These are phyloP conservation scores for Ellobius talpinus DNA, from an alignment of 2,113 vertebrate species.

Conservation along the genomic window DNA sequence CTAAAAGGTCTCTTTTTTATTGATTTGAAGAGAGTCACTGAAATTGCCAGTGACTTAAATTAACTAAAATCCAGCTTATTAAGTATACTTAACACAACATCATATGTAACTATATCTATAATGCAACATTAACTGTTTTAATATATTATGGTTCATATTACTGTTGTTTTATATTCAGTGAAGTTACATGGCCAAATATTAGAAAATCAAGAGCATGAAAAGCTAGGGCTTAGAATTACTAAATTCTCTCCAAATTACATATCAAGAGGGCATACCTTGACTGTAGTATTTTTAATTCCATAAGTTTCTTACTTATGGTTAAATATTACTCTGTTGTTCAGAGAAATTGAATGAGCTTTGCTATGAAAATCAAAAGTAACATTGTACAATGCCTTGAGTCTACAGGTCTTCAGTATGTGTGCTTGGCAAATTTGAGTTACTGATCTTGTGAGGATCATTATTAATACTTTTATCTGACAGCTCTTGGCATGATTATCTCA, in stretches of 20 bases:
- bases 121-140: background rate
- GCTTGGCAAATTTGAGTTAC: conserved; percentile 13
- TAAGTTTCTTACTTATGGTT: background rate
- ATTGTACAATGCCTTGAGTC: background rate
- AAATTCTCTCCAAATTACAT: background rate
- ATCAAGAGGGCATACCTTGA: background rate
- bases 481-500: conserved; percentile 40
- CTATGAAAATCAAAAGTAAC: conserved; percentile 17
- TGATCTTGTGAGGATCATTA: conserved; percentile 54
- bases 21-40: background rate
- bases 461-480: conserved; percentile 66
- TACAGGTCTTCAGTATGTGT: conserved; percentile 36
- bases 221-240: background rate
- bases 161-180: background rate
- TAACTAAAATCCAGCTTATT: background rate
- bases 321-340: background rate
- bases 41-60: background rate
- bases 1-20: background rate
- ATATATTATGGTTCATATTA: background rate
- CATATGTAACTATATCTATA: background rate
- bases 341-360: conserved; percentile 11
- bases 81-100: background rate
- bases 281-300: background rate
- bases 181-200: background rate
- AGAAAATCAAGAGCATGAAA: background rate